Percentiles rank a stretch among this genome's conserved stretches.
phyloP scores from a whole-genome alignment of 2,113 vertebrate species.

The Megaceryle maxima region DNA sequence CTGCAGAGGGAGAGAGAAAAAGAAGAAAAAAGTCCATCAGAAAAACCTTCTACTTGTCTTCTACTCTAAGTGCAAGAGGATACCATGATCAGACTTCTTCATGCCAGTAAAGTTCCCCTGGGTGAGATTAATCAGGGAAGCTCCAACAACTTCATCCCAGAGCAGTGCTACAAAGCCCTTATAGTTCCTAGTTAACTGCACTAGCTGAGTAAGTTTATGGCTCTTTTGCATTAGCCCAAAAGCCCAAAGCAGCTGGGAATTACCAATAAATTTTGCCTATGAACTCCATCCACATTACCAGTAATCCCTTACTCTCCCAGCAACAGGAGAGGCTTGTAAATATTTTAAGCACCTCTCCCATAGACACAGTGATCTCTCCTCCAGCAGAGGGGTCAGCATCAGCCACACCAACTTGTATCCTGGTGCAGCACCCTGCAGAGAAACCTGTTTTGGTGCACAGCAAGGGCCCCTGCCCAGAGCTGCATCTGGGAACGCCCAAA shows the following conservation, averaged over 20 bases:
- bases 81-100: background rate
- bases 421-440: background rate
- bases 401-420: background rate
- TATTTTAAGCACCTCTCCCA: background rate
- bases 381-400: background rate
- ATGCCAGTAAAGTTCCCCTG: background rate
- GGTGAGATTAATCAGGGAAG: background rate
- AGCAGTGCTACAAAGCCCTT: background rate
- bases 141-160: background rate
- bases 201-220: background rate
- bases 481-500: background rate
- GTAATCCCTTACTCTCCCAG: background rate
- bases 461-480: fast-evolving
- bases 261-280: background rate
- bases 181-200: background rate
- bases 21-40: background rate
- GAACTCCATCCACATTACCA: background rate
- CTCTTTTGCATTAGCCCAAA: background rate
- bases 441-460: background rate
- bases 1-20: too few relatives aligned
- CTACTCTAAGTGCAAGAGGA: background rate
- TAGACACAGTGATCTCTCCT: background rate
- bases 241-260: background rate
- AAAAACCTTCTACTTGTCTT: background rate
- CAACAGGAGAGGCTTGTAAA: background rate